Conservation (phyloP, 2,113 vertebrate species). For the human region DNA sequence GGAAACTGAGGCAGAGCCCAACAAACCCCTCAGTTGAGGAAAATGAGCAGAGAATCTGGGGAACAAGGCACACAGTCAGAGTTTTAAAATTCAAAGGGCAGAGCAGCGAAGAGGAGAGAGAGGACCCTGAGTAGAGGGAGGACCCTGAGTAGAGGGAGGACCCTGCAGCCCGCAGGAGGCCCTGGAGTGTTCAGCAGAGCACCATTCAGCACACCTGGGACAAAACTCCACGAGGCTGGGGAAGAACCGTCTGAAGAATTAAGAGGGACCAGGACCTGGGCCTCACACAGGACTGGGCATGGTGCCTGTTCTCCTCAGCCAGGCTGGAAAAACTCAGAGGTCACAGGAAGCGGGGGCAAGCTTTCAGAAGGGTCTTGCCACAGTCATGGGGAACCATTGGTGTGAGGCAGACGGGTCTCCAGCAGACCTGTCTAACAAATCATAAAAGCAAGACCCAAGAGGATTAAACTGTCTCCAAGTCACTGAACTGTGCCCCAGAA, state of each 20-base stretch:
- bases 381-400: neutral
- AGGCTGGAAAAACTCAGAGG: neutral
- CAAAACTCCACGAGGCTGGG: neutral
- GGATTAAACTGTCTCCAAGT: neutral
- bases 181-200: fast-evolving
- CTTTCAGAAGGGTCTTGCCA: neutral
- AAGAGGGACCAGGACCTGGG: neutral
- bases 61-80: neutral
- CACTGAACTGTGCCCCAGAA: neutral
- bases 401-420: neutral
- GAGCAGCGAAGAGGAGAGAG: neutral
- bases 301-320: fast-evolving
- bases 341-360: too few species aligned
- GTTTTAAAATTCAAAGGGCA: too few species aligned
- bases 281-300: fast-evolving
- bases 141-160: neutral
- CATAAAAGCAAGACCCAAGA: neutral
- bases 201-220: fast-evolving
- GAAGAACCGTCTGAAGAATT: neutral
- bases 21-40: neutral
- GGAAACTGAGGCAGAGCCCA: neutral
- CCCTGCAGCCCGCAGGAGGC: neutral
- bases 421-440: neutral
- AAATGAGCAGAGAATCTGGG: neutral
- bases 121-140: neutral